phyloP scores from a whole-genome alignment of 1,140 invertebrate species.

The Elysia chlorotica region DNA sequence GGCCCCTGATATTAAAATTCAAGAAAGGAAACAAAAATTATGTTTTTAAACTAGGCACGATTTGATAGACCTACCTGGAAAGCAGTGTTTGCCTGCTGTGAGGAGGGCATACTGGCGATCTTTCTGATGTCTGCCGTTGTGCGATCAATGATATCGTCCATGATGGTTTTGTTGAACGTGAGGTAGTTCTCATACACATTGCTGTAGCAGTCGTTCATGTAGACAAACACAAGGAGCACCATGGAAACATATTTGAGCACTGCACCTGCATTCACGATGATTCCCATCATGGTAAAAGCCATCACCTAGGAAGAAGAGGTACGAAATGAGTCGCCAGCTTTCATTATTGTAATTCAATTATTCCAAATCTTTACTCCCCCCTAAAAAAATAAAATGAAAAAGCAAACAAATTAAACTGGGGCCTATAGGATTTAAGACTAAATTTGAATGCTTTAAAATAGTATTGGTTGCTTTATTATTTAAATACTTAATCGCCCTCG shows the following conservation, averaged over 20 bases:
- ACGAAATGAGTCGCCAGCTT: too few relatives aligned
- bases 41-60: too few relatives aligned
- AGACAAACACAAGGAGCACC: constrained; percentile 55
- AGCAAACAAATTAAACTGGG: too few relatives aligned
- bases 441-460: too few relatives aligned
- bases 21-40: too few relatives aligned
- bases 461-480: too few relatives aligned
- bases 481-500: too few relatives aligned
- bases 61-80: constrained; percentile 37
- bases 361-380: too few relatives aligned
- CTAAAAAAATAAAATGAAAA: too few relatives aligned
- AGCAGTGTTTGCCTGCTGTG: constrained; percentile 54
- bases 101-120: constrained; percentile 54
- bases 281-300: constrained; percentile 60
- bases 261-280: constrained; percentile 58
- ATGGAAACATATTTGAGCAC: constrained; percentile 57
- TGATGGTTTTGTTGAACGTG: constrained; percentile 54
- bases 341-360: too few relatives aligned
- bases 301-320: constrained; percentile 32
- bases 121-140: constrained; percentile 55
- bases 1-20: too few relatives aligned
- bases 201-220: constrained; percentile 60
- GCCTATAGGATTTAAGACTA: too few relatives aligned
- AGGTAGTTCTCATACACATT: constrained; percentile 60
- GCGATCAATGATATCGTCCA: constrained; percentile 55